phyloP scores from a whole-genome alignment of 1,140 invertebrate species.

The Calycopis cecrops region DNA sequence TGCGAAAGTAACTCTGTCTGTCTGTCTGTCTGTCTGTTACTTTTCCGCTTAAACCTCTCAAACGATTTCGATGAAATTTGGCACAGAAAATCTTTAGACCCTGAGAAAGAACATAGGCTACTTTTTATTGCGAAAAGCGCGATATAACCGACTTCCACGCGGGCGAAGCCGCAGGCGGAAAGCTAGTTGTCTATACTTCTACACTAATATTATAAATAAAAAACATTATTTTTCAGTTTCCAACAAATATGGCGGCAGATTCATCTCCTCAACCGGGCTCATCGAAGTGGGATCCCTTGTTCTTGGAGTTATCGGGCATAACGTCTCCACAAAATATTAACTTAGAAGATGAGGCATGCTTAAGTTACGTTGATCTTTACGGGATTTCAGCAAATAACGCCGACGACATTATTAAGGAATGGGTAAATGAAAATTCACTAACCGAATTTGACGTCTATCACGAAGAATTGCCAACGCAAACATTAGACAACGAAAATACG shows the following conservation, averaged over 20 bases:
- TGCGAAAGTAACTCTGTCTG: too few species aligned
- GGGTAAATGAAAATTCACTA: slow-evolving; percentile 16
- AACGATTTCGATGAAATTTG: too few species aligned
- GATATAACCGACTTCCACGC: too few species aligned
- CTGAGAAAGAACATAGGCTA: too few species aligned
- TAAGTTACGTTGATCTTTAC: slow-evolving; percentile 16
- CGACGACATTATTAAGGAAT: slow-evolving; percentile 13
- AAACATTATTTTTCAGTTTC: slow-evolving; percentile 11
- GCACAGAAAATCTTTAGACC: too few species aligned
- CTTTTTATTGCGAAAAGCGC: too few species aligned
- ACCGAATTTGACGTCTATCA: neutral
- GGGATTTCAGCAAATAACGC: slow-evolving; percentile 15
- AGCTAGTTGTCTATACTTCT: too few species aligned
- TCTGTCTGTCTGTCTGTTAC: too few species aligned
- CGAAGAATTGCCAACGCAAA: slow-evolving; percentile 8
- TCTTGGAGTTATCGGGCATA: slow-evolving; percentile 18
- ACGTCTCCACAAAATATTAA: slow-evolving; percentile 12
- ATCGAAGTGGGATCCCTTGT: slow-evolving; percentile 21
- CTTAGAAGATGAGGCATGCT: slow-evolving; percentile 9
- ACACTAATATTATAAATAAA: too few species aligned
- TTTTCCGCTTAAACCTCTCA: too few species aligned
- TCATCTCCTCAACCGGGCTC: slow-evolving; percentile 22
- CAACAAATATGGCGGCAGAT: slow-evolving; percentile 18
- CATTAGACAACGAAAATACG: neutral
- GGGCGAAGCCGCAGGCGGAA: too few species aligned